Evolutionary conservation across 1,140 invertebrate species (phyloP), one percentile per base, ranked within the genome.

Genomic region (Ericerus pela): DNA sequence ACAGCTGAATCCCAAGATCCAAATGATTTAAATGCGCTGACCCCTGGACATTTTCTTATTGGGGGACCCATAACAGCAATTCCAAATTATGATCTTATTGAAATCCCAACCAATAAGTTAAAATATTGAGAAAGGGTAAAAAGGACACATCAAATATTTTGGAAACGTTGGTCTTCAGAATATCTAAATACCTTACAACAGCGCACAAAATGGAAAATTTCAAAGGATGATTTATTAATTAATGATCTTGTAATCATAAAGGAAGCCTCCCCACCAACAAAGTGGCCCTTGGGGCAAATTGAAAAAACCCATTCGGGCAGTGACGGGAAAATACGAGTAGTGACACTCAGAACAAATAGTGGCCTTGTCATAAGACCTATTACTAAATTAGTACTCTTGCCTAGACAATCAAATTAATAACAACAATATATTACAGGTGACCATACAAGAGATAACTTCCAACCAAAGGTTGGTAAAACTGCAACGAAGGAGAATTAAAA

Each of bases 1-100:
- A 58, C 38, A 18, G 55, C 61, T 1, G 5, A 63, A 10, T 58
- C 54, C 11, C 54, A 62, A 33, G 56, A 66, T 58, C 60, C 64
- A 2, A 55, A 53, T 12, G 65, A 68, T 24, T 22, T 47, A 26
- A 28, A 36, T 30, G 14, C 36, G 2, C 26, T 55, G 11, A 55
- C 38, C 2, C 18, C 29, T 18, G 38, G 24, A 18, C 41, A 55
- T 24, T 55, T 55, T 14, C 24, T 51, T 16, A 47, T 47, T 30
- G 27, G 20, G 18, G 16, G 24, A 27, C 26, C 24, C 16, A 10
- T 53, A 12, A 18, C 33, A 26, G 18, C n/a, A 6, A 43, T 30
- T 18, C 36, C 53, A 31, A 30, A 29, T 26, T 2, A 51, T 6
- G 37, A 41, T 4, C 5, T 16, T 16, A 6, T 5, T 18, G 20